Base-by-base conservation (phyloP, 2,113 vertebrate genomes). In the Riparia riparia region DNA sequence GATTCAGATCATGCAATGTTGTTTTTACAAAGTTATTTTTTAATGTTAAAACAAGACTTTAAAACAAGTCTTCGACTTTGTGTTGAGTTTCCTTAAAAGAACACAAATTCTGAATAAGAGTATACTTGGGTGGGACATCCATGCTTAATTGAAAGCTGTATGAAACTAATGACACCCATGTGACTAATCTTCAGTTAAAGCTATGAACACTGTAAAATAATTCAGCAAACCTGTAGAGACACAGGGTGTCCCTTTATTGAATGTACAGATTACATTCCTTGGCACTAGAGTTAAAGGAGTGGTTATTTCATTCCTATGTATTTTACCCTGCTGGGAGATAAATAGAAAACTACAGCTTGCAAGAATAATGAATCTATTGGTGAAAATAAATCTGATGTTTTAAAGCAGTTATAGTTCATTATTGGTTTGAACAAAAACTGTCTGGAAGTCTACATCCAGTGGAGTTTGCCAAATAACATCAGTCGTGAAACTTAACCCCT, bases 371-470 rank as follows among this genome's bases (percentile, higher is more conserved):
- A 82, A 66, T 79, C 25, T n/a, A 70, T 49, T 84, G 63, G 58
- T 93, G 63, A 96, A 95, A 96, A 94, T 50, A 82, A 69, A 74
- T 25, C 54, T 61, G 85, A 42, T 50, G 17, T 45, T 95, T 92
- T 74, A 65, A 71, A 77, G 34, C 47, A 89, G 64, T 92, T 90
- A 64, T 14, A 95, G 51, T 41, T 92, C 78, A 54, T 86, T 84
- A 70, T 68, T 94, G 73, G 26, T 95, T 85, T 94, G 80, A 94
- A 95, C 47, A 96, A 85, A 96, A 93, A 63, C 72, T 93, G 51
- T 87, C 90, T 96, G 74, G 88, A 80, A 69, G 68, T 93, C 91
- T 94, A 70, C 41, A 85, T 32, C 9, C 82, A 87, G 13, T 89
- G 76, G 82, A 91, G 32, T 58, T 66, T 34, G 79, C 63, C 91